Conservation (phyloP, 2,113 vertebrate genomes). For the Sebastes schlegelii region DNA sequence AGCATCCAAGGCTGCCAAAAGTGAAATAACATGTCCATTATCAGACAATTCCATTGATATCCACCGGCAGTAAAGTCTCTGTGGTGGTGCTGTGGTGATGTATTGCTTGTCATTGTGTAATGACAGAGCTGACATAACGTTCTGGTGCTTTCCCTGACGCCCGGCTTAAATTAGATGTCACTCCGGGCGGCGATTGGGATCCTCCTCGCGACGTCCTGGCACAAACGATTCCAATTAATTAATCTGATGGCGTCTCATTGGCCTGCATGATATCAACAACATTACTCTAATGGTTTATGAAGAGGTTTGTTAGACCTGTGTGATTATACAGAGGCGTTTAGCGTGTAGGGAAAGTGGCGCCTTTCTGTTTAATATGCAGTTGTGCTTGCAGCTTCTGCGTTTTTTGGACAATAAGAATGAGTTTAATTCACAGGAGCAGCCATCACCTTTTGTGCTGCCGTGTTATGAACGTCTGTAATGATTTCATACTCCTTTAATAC, state of each 20-base stretch:
- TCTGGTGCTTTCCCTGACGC: constrained; percentile 30
- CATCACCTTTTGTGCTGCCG: constrained; percentile 2
- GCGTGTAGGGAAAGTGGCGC: not conserved
- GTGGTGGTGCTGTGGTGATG: constrained; percentile 31
- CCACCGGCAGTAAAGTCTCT: not conserved
- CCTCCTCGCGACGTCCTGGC: constrained; percentile 26
- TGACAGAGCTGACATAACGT: constrained; percentile 55
- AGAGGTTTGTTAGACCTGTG: constrained; percentile 36
- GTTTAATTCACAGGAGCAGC: not conserved
- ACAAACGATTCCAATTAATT: constrained; percentile 66
- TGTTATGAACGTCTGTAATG: constrained; percentile 4
- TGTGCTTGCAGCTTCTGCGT: not conserved
- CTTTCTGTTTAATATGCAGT: constrained; percentile 14
- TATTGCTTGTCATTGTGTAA: constrained; percentile 64
- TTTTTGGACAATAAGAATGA: constrained; percentile 10
- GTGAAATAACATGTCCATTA: constrained; percentile 63
- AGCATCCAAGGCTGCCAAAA: constrained; percentile 9
- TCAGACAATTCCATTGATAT: constrained; percentile 43
- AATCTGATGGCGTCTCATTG: constrained; percentile 58
- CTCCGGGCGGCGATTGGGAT: constrained; percentile 19
- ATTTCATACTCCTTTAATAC: constrained; percentile 18
- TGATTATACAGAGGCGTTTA: constrained; percentile 39
- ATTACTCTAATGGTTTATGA: constrained; percentile 60
- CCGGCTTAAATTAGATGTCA: constrained; percentile 68
- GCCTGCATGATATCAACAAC: constrained; percentile 46